A percentile compares a stretch with the other conserved stretches of the same genome.
These are phyloP conservation scores for Drosophila baimaii DNA, from an alignment of 1,140 invertebrate species.

Conservation along the genomic window DNA sequence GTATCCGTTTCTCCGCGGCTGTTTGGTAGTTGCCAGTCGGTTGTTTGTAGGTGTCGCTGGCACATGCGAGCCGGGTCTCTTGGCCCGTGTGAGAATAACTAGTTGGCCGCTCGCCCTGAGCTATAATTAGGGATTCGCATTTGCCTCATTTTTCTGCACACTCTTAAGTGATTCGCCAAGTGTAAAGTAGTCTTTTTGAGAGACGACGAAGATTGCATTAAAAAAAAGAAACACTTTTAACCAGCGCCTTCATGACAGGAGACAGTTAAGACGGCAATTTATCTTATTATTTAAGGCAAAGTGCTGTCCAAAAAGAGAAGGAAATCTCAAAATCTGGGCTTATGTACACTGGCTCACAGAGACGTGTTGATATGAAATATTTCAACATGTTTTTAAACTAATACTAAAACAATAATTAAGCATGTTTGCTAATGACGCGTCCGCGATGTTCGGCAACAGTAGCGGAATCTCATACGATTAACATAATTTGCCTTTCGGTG, in stretches of 20 bases:
- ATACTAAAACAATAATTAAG: conserved; percentile 58
- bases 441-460: conserved; percentile 51
- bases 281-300: conserved; percentile 24
- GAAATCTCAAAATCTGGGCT: conserved; percentile 17
- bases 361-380: conserved; percentile 57
- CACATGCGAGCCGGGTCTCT: conserved; percentile 27
- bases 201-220: conserved; percentile 29
- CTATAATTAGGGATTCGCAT: conserved; percentile 64
- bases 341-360: conserved; percentile 7
- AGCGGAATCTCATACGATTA: conserved; percentile 59
- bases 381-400: conserved; percentile 45
- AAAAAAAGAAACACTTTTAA: conserved; percentile 35
- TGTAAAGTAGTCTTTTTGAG: conserved; percentile 43
- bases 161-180: conserved; percentile 51
- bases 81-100: conserved; percentile 51
- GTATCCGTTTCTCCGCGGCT: conserved; percentile 67
- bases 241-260: conserved; percentile 28
- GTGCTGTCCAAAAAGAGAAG: conserved; percentile 2
- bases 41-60: conserved; percentile 45
- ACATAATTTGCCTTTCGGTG: conserved; percentile 56
- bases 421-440: conserved; percentile 56
- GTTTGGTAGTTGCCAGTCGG: conserved; percentile 30
- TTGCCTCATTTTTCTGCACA: conserved; percentile 48
- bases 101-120: conserved; percentile 45
- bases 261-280: conserved; percentile 37